Conservation (phyloP, 2,797 vertebrate genomes). For the Jordanella pulchra region DNA sequence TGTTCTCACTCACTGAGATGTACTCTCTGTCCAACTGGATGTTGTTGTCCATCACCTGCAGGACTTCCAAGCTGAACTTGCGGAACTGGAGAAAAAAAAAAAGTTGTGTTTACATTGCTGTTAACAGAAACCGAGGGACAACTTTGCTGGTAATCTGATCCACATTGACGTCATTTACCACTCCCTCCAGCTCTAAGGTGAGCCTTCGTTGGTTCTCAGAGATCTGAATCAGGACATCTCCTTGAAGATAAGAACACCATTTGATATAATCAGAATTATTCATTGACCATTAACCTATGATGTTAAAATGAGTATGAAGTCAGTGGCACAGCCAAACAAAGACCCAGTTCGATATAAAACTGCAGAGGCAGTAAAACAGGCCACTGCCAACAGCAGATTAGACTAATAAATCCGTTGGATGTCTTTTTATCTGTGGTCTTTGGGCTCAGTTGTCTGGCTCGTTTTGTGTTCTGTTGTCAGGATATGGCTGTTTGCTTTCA, state of each 20-base stretch:
- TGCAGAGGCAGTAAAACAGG: not conserved
- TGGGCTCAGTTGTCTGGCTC: not conserved
- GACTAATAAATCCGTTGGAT: not conserved
- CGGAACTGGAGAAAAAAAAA: conserved; percentile 79
- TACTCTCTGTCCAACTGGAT: conserved; percentile 88
- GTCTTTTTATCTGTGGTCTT: not conserved
- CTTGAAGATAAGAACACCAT: conserved; percentile 65
- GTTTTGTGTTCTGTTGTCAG: not conserved
- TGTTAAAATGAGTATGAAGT: not conserved
- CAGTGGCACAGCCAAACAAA: not conserved
- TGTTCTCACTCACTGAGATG: conserved; percentile 81
- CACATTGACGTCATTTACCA: conserved; percentile 79
- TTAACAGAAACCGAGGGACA: not conserved
- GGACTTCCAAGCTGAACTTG: conserved; percentile 86
- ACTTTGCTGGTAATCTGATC: not conserved
- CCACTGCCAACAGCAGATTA: not conserved
- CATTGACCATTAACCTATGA: not conserved
- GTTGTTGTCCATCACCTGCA: conserved; percentile 91
- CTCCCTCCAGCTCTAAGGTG: conserved; percentile 84
- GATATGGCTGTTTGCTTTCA: not conserved
- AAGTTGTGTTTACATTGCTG: not conserved
- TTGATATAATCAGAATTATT: not conserved
- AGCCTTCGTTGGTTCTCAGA: conserved; percentile 86
- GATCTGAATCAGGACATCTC: conserved; percentile 91
- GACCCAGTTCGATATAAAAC: not conserved